These are phyloP conservation scores for Gryon sp. DNA, from an alignment of 1,140 invertebrate species.

Conservation along the genomic window DNA sequence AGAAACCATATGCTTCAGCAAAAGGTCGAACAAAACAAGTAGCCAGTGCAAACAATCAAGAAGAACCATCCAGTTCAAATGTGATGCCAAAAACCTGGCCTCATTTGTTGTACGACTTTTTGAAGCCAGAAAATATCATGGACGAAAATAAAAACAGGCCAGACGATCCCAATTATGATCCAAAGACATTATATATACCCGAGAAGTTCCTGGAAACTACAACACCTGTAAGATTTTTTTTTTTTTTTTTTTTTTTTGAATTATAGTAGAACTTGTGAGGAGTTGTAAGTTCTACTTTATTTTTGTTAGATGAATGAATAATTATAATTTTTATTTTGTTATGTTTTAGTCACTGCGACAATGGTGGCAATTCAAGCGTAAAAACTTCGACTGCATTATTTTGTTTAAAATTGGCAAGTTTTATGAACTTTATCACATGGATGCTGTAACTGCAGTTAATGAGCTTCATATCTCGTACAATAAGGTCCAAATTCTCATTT, in stretches of 20 bases:
- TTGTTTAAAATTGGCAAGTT: slow-evolving; percentile 99
- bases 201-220: slow-evolving; percentile 85
- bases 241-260: neutral
- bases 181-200: slow-evolving; percentile 92
- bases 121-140: slow-evolving; percentile 89
- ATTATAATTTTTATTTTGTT: slow-evolving; percentile 66
- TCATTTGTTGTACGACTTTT: slow-evolving; percentile 89
- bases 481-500: too few relatives aligned
- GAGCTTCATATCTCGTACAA: slow-evolving; percentile 95
- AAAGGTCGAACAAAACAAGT: too few relatives aligned
- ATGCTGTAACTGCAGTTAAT: slow-evolving; percentile 94
- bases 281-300: too few relatives aligned
- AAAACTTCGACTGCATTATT: slow-evolving; percentile 94
- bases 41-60: too few relatives aligned
- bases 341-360: slow-evolving; percentile 93
- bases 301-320: slow-evolving; percentile 7
- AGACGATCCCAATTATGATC: slow-evolving; percentile 92
- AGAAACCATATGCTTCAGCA: too few relatives aligned
- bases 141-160: slow-evolving; percentile 85
- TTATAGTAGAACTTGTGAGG: too few relatives aligned
- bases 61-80: neutral
- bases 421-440: slow-evolving; percentile 99
- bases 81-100: slow-evolving; percentile 81
- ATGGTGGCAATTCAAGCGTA: slow-evolving; percentile 97
- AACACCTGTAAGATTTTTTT: slow-evolving; percentile 85